phyloP scores from a whole-genome alignment of 92 coral and sea anemone species.

The Parazoanthus swiftii region DNA sequence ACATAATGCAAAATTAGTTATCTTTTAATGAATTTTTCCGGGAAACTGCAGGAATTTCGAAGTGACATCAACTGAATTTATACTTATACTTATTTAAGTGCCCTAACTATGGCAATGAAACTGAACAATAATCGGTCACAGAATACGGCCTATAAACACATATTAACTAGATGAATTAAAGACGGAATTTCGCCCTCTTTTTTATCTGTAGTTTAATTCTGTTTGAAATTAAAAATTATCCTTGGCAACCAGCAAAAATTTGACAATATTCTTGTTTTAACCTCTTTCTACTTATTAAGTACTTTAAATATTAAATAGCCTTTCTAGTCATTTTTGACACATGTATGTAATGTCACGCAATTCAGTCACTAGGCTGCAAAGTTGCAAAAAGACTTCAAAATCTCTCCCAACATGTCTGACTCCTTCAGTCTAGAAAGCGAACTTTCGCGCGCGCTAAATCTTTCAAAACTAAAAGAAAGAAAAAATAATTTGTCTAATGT shows the following conservation, averaged over 20 bases:
- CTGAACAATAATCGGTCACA: conserved; percentile 1
- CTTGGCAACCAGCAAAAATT: neutral
- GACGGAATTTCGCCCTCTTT: too few species aligned
- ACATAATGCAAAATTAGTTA: neutral
- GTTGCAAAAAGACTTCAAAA: neutral
- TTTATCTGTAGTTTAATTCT: neutral
- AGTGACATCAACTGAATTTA: conserved; percentile 1
- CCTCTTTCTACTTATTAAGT: neutral
- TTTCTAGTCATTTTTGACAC: too few species aligned
- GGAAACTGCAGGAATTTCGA: conserved; percentile 1
- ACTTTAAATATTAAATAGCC: conserved; percentile 4
- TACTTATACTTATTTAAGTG: too few species aligned
- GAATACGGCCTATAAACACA: neutral
- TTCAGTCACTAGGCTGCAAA: too few species aligned
- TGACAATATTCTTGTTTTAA: too few species aligned
- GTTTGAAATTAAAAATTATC: conserved; percentile 7
- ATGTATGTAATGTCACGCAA: too few species aligned
- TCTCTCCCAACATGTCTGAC: neutral
- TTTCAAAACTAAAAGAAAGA: too few species aligned
- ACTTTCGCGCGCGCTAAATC: neutral
- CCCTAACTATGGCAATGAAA: neutral
- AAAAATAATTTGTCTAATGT: neutral
- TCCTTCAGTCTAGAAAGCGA: conserved; percentile 13
- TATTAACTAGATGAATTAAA: neutral
- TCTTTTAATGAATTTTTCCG: neutral